These are phyloP conservation scores for Ictalurus furcatus DNA, from an alignment of 2,113 vertebrate genomes.

Conservation along the genomic window DNA sequence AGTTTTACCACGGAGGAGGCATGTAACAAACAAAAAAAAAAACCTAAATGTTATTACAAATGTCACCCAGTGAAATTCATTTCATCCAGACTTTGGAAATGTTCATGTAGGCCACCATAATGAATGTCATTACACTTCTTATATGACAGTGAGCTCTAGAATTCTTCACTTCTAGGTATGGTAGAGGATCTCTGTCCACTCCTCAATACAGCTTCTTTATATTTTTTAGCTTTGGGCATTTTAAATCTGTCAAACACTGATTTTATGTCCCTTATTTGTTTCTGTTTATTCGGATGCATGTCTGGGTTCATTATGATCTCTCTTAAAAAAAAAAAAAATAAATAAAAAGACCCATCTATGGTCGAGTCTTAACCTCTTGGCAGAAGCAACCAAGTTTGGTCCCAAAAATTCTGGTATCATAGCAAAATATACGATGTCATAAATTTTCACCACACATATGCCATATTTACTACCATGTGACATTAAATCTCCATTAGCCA, in stretches of 20 bases:
- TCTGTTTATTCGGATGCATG: not conserved
- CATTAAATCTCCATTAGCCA: not conserved
- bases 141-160: not conserved
- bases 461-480: not conserved
- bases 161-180: not conserved
- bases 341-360: not conserved
- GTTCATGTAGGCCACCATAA: not conserved
- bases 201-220: not conserved
- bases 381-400: not conserved
- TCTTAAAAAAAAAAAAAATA: no score
- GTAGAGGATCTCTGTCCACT: not conserved
- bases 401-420: not conserved
- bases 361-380: not conserved
- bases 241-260: not conserved
- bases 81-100: not conserved
- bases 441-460: not conserved
- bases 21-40: not conserved
- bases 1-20: not conserved
- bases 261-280: not conserved
- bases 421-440: not conserved
- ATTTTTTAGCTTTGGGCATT: not conserved
- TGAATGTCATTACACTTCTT: not conserved
- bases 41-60: not conserved
- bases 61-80: not conserved
- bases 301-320: not conserved